phyloP scores from a whole-genome alignment of 2,113 vertebrate genomes.

The Carollia perspicillata region DNA sequence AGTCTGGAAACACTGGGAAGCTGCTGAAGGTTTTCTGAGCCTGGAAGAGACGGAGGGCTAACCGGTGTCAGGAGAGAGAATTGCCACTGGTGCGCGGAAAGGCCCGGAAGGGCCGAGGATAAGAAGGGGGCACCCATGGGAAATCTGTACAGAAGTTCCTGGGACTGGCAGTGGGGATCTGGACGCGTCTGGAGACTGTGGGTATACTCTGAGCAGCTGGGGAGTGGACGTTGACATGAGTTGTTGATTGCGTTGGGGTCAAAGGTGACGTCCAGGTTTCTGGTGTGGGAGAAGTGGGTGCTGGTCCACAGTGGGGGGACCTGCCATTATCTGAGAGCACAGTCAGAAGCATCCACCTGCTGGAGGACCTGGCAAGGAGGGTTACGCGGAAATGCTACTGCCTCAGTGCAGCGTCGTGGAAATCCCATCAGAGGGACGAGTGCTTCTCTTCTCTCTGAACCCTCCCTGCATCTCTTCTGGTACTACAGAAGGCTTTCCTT shows the following conservation, averaged over 20 bases:
- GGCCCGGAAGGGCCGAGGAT: not conserved
- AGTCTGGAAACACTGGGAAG: not conserved
- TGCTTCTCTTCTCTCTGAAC: not conserved
- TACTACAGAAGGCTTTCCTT: not conserved
- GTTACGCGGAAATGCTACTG: not conserved
- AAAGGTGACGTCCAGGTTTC: not conserved
- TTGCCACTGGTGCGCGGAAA: not conserved
- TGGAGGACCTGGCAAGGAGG: fast-evolving
- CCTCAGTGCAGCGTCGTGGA: fast-evolving
- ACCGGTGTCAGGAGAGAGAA: not conserved
- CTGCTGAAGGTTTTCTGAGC: not conserved
- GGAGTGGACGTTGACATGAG: fast-evolving
- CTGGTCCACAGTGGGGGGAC: not conserved
- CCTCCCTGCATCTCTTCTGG: not conserved
- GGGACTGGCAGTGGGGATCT: not conserved
- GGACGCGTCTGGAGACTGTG: fast-evolving
- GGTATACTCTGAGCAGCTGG: not conserved
- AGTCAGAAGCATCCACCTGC: not conserved
- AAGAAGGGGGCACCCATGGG: not conserved
- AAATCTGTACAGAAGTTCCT: fast-evolving
- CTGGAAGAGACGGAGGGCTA: not conserved
- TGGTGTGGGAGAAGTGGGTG: not conserved
- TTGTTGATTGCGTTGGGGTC: not conserved
- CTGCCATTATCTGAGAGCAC: fast-evolving
- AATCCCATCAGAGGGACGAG: no score